These are phyloP conservation scores for Notoglanidium macrostoma DNA, from an alignment of 2,797 vertebrate genomes.

Conservation along the genomic window DNA sequence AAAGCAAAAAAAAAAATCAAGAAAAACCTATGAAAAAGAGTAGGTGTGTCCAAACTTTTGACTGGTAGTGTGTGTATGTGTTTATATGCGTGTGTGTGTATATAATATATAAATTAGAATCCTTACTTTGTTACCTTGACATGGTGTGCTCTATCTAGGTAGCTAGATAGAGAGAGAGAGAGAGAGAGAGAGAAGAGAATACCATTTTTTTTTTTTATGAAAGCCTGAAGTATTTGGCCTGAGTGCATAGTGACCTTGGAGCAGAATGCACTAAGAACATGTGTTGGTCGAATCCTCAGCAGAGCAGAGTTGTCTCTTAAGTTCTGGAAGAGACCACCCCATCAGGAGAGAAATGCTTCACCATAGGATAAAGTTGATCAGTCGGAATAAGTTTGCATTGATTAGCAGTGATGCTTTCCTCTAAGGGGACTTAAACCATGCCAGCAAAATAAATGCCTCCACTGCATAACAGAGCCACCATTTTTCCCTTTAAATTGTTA, in stretches of 20 bases:
- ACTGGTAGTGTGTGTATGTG: no score
- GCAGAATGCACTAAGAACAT: not conserved
- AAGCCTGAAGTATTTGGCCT: not conserved
- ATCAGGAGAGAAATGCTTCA: not conserved
- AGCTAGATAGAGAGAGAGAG: no score
- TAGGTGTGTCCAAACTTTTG: no score
- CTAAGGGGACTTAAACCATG: not conserved
- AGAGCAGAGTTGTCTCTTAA: constrained; percentile 34
- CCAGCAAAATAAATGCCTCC: not conserved
- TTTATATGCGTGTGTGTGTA: no score
- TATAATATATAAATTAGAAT: no score
- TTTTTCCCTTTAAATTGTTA: not conserved
- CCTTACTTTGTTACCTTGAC: no score
- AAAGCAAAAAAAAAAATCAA: no score
- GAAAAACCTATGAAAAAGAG: no score
- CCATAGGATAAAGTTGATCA: not conserved
- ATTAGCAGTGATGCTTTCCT: not conserved
- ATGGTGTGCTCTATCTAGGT: no score
- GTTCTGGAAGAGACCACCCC: not conserved
- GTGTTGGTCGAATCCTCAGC: constrained; percentile 13
- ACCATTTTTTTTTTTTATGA: not conserved
- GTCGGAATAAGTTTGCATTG: not conserved
- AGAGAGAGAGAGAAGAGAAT: no score
- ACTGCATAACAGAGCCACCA: not conserved
- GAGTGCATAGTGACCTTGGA: constrained; percentile 26